Conservation (phyloP, 2,797 vertebrate species). For the Ibycter americanus region DNA sequence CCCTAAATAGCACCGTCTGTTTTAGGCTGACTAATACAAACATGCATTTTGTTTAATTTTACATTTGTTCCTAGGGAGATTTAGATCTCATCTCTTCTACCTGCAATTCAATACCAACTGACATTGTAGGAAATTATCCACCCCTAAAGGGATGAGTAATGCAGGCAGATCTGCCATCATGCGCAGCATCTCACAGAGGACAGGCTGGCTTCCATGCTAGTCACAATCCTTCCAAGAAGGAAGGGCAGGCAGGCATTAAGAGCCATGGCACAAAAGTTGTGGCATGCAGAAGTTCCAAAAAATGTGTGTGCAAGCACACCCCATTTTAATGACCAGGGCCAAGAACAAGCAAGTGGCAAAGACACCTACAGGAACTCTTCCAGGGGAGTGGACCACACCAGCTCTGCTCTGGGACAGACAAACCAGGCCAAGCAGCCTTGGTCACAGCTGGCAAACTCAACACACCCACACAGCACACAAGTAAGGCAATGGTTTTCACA, state of each 20-base stretch:
- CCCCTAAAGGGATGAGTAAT: neutral
- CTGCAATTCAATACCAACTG: neutral
- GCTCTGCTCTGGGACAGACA: neutral
- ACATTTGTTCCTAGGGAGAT: constrained; percentile 44
- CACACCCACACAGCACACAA: accelerated
- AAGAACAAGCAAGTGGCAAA: neutral
- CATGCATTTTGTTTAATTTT: constrained; percentile 36
- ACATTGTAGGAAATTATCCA: accelerated
- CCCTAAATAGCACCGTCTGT: constrained; percentile 46
- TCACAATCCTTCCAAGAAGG: neutral
- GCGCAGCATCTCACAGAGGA: accelerated
- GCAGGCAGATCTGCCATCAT: accelerated
- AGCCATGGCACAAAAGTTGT: neutral
- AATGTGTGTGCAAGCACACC: accelerated
- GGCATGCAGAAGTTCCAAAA: neutral
- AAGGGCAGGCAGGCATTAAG: neutral
- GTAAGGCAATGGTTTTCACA: neutral
- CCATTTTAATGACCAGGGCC: accelerated
- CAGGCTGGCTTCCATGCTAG: neutral
- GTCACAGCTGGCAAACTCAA: no score
- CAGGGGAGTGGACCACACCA: neutral
- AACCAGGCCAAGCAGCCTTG: neutral
- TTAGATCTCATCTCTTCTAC: neutral
- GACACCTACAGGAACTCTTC: neutral
- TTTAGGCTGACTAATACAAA: constrained; percentile 57